phyloP scores from a whole-genome alignment of 2,113 vertebrate species.

The Malurus melanocephalus region DNA sequence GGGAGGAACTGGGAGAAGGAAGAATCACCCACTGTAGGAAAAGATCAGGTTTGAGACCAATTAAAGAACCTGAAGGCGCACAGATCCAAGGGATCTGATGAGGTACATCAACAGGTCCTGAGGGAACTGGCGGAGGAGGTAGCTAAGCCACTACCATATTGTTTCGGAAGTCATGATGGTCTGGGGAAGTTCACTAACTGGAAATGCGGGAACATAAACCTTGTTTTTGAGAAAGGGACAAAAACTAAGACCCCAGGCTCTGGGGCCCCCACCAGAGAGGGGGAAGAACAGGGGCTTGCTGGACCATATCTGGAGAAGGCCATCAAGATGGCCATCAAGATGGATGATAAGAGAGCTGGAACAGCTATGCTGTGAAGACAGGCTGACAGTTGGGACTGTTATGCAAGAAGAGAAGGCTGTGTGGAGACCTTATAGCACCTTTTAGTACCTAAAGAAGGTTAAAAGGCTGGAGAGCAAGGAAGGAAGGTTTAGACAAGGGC shows the following conservation, averaged over 20 bases:
- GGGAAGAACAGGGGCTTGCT: background rate
- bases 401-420: background rate
- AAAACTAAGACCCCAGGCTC: background rate
- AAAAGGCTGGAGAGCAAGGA: background rate
- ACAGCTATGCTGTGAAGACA: background rate
- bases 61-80: background rate
- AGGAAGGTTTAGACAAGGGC: background rate
- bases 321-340: background rate
- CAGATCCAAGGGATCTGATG: background rate
- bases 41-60: background rate
- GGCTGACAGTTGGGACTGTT: background rate
- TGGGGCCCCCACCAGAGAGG: background rate
- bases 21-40: background rate
- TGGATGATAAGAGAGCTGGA: background rate
- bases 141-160: background rate
- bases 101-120: background rate
- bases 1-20: background rate
- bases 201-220: background rate
- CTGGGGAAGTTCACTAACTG: background rate
- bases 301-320: background rate
- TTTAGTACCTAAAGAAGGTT: background rate
- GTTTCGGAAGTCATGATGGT: background rate
- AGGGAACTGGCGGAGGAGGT: fast-evolving
- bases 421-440: background rate
- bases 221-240: background rate